These are phyloP conservation scores for Danio rerio DNA, from an alignment of 2,113 vertebrate species.

Conservation along the genomic window DNA sequence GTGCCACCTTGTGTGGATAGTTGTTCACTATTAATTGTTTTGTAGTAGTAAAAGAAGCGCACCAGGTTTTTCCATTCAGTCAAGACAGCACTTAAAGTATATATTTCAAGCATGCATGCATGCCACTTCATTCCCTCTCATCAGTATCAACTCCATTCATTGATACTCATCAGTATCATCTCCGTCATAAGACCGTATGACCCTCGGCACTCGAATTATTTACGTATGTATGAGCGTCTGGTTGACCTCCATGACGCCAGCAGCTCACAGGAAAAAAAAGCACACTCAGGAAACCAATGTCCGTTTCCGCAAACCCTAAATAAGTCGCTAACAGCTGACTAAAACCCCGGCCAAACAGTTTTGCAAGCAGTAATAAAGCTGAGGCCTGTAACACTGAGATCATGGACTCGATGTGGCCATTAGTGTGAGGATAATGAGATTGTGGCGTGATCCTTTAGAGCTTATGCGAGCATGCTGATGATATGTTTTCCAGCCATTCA, in stretches of 20 bases:
- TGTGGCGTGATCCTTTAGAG: constrained; percentile 36
- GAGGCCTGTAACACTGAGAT: constrained; percentile 36
- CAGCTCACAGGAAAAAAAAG: neutral
- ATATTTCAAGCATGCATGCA: too few species aligned
- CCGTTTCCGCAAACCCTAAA: neutral
- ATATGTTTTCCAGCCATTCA: constrained; percentile 26
- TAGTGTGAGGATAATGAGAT: constrained; percentile 59
- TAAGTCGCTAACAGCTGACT: neutral
- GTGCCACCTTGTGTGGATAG: too few species aligned
- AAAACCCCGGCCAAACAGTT: neutral
- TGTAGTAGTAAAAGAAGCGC: too few species aligned
- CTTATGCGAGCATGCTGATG: constrained; percentile 37
- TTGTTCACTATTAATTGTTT: too few species aligned
- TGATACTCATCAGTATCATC: neutral
- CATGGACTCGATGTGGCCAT: constrained; percentile 39
- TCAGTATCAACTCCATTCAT: neutral
- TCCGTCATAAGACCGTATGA: neutral
- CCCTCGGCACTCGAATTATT: neutral
- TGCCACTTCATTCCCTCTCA: neutral
- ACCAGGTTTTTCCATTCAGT: too few species aligned
- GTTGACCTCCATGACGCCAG: neutral
- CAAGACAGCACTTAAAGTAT: too few species aligned
- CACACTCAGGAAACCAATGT: neutral
- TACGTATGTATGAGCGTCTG: neutral
- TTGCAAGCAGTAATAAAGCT: constrained; percentile 26